A percentile compares a stretch with the other conserved stretches of the same genome.
Conservation (phyloP, 1,140 invertebrate genomes). For the Ceratina japonica region DNA sequence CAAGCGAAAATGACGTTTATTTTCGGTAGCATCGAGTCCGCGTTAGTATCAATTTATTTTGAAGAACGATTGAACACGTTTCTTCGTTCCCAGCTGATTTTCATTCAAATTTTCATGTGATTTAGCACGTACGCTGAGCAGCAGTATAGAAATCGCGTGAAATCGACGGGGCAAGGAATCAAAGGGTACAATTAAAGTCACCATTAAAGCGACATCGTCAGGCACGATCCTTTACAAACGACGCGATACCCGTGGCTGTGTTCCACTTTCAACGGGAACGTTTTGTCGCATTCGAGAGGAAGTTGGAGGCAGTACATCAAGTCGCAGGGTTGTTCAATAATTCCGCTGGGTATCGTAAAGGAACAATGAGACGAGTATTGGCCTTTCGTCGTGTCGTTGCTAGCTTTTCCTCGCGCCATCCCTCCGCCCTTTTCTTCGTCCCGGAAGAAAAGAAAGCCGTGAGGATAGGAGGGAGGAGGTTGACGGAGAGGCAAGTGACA, state of each 20-base stretch:
- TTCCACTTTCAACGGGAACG: conserved; percentile 10
- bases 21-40: not conserved
- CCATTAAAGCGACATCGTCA: conserved; percentile 12
- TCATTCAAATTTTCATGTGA: no score
- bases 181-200: conserved; percentile 27
- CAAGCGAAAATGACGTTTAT: no score
- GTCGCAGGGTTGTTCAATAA: conserved; percentile 31
- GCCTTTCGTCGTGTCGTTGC: conserved; percentile 14
- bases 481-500: conserved; percentile 4
- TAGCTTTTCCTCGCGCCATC: not conserved
- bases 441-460: not conserved
- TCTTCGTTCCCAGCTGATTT: no score
- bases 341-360: conserved; percentile 17
- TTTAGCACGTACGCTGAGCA: not conserved
- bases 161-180: not conserved
- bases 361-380: conserved; percentile 32
- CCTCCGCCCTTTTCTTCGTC: no score
- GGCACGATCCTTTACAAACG: not conserved
- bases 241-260: not conserved
- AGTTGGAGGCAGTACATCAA: conserved; percentile 7
- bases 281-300: conserved; percentile 19
- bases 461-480: not conserved
- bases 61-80: no score
- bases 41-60: not conserved
- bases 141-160: not conserved